Evolutionary conservation across 1,140 invertebrate species (phyloP).

Genomic region (Myzus persicae): DNA sequence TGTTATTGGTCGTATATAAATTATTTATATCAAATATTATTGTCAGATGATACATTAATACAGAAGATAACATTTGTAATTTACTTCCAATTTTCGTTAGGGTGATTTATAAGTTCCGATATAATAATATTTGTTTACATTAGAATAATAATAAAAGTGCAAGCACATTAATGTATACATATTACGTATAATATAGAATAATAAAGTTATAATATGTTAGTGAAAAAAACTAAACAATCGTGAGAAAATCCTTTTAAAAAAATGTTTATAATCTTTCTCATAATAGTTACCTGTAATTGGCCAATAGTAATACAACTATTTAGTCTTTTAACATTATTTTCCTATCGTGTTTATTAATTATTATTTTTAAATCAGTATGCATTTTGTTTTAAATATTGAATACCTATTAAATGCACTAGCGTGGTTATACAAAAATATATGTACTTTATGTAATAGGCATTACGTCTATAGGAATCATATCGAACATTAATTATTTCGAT

Average conservation of each 20-base stretch:
- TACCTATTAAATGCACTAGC: too few relatives aligned
- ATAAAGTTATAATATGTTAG: not conserved
- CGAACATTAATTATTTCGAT: not conserved
- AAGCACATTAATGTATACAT: not conserved
- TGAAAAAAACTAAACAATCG: not conserved
- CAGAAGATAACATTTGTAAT: too few relatives aligned
- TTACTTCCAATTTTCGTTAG: too few relatives aligned
- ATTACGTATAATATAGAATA: not conserved
- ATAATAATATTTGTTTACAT: not conserved
- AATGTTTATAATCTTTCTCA: not conserved
- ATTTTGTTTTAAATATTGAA: not conserved
- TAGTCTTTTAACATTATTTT: not conserved
- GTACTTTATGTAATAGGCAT: not conserved
- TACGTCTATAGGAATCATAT: not conserved
- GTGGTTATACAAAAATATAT: not conserved
- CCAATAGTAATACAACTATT: not conserved
- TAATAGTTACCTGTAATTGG: not conserved
- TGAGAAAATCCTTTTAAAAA: not conserved
- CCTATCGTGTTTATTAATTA: not conserved
- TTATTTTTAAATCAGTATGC: not conserved
- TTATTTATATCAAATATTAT: too few relatives aligned
- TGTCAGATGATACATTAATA: too few relatives aligned
- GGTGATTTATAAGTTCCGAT: too few relatives aligned
- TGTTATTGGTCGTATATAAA: too few relatives aligned
- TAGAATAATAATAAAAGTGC: not conserved